Conservation (phyloP, 2,113 vertebrate genomes). For the Dascyllus trimaculatus region DNA sequence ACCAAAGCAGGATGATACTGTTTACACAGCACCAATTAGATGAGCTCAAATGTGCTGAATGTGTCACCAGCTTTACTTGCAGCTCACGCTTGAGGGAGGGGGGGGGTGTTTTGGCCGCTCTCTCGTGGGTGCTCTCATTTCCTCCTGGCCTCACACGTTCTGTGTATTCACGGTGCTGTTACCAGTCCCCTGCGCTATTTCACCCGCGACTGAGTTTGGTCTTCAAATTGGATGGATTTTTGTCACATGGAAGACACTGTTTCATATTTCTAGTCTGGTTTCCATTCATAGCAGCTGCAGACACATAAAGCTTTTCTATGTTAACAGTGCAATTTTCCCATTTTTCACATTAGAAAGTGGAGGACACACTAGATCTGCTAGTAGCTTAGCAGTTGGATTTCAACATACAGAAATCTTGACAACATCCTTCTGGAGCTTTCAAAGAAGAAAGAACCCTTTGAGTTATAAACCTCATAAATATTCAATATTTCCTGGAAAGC, state of each 20-base stretch:
- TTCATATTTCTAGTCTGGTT: neutral
- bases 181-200: neutral
- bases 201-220: conserved; percentile 5
- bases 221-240: neutral
- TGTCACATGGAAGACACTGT: neutral
- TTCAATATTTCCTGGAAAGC: too few relatives aligned
- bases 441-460: neutral
- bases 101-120: neutral
- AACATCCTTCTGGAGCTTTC: neutral
- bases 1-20: conserved; percentile 44
- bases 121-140: neutral
- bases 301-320: too few relatives aligned
- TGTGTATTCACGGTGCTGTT: neutral
- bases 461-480: neutral
- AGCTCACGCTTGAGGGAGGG: neutral
- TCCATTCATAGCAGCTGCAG: neutral
- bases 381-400: too few relatives aligned
- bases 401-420: too few relatives aligned
- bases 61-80: conserved; percentile 1
- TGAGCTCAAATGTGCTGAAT: conserved; percentile 31
- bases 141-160: neutral
- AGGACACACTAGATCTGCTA: neutral
- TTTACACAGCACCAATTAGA: conserved; percentile 41
- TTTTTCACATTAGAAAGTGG: too few relatives aligned
- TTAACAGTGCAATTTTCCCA: neutral